Evolutionary conservation across 2,888 invertebrate genomes (phyloP).

Genomic region (Mactromeris polynyma): DNA sequence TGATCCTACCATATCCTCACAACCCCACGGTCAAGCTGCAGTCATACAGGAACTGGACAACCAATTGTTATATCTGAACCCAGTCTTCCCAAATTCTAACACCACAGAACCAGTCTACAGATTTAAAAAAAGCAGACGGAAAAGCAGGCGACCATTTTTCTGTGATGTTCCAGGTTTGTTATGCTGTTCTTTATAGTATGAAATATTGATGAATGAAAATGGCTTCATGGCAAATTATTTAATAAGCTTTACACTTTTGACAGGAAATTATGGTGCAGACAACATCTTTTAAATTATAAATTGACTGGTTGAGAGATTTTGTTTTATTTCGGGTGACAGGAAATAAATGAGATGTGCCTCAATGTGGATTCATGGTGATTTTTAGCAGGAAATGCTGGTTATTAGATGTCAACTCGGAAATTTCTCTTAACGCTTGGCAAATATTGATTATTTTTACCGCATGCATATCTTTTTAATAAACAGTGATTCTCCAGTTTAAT

Average conservation of each 20-base stretch:
- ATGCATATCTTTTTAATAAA: background rate
- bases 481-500: too few relatives aligned
- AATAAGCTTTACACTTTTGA: background rate
- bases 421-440: background rate
- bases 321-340: background rate
- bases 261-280: background rate
- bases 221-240: background rate
- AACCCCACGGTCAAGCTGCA: conserved; percentile 51
- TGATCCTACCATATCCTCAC: conserved; percentile 82
- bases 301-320: conserved; percentile 5
- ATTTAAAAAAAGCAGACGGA: conserved; percentile 39
- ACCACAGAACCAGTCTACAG: conserved; percentile 27
- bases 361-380: background rate
- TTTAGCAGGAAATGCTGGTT: background rate
- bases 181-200: background rate
- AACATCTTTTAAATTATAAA: background rate
- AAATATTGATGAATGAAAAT: conserved; percentile 13
- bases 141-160: conserved; percentile 88
- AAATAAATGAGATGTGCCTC: background rate
- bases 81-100: conserved; percentile 16
- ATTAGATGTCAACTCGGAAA: background rate
- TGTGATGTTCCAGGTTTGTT: conserved; percentile 89
- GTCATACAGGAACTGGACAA: conserved; percentile 62
- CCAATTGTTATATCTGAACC: conserved; percentile 74
- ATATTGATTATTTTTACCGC: background rate